Base-by-base conservation (phyloP, 2,888 invertebrate genomes). In the Tubulanus polymorphus region DNA sequence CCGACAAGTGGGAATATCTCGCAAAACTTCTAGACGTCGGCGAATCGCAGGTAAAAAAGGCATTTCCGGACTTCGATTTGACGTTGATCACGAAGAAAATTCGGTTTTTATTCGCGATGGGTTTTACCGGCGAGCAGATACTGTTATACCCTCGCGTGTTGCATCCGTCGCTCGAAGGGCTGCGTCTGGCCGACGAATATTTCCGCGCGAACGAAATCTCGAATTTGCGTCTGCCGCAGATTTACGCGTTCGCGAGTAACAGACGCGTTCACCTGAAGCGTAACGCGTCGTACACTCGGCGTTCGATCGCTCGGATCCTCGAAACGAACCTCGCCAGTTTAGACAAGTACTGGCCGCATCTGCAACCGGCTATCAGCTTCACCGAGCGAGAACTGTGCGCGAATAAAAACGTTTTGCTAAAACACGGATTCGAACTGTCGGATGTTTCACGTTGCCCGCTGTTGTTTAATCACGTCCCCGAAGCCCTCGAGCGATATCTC, bases 391-490 rank as follows among this genome's bases (percentile, higher is more conserved):
- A n/a, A n/a, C n/a, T n/a, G n/a, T n/a, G n/a, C n/a, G n/a, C n/a
- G n/a, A n/a, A n/a, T n/a, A n/a, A n/a, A n/a, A 41, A 23, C 23
- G 6, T 41, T 18, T 41, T 41, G 23, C 6, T 20, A 15, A 41
- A 23, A 8, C n/a, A 55, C n/a, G 62, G 60, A 1, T 60, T 60
- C 41, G 25, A 47, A 15, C 48, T n/a, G 0, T 15, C 45, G 32
- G 55, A 60, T n/a, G 53, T 62, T 3, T 6, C 25, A 12, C 15
- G 26, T 10, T 60, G 60, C 32, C 51, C 58, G 1, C n/a, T 59
- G 18, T 23, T 62, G 23, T 41, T 62, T n/a, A 56, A 53, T 2
- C 60, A 62, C 28, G 57, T 54, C 3, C 47, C 26, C 0, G 32
- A 56, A 2, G 32, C 51, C 2, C 47, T 62, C 30, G 28, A 51